A percentile compares a stretch with the other conserved stretches of the same genome.
phyloP scores from a whole-genome alignment of 2,797 vertebrate species.

The Hapalemur alaotrensis region DNA sequence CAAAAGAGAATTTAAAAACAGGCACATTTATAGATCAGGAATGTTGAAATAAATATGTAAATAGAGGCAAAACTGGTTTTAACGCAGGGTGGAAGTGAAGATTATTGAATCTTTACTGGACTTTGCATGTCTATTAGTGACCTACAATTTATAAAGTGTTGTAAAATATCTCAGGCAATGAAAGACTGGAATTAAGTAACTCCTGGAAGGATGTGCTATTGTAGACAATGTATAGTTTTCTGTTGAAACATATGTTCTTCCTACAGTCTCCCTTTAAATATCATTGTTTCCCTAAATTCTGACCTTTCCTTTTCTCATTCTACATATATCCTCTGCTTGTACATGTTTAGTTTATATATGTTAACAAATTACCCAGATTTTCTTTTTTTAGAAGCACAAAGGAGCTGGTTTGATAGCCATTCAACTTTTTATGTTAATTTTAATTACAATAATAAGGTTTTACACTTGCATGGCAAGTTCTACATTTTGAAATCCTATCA shows the following conservation, averaged over 20 bases:
- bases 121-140: neutral
- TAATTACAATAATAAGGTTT: neutral
- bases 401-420: neutral
- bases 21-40: neutral
- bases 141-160: neutral
- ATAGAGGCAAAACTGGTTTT: neutral
- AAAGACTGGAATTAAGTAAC: neutral
- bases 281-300: neutral
- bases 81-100: neutral
- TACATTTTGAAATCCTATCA: neutral
- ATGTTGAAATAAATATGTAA: neutral
- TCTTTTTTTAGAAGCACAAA: neutral
- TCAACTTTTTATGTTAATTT: neutral
- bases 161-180: neutral
- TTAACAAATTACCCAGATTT: neutral
- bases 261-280: neutral
- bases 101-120: neutral
- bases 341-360: neutral
- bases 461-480: neutral
- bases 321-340: neutral
- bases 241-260: neutral
- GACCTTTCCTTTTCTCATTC: neutral
- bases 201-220: neutral
- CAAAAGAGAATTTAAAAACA: neutral
- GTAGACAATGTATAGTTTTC: neutral